Base-by-base conservation (phyloP, 2,888 invertebrate genomes). In the Caenorhabditis panamensis region DNA sequence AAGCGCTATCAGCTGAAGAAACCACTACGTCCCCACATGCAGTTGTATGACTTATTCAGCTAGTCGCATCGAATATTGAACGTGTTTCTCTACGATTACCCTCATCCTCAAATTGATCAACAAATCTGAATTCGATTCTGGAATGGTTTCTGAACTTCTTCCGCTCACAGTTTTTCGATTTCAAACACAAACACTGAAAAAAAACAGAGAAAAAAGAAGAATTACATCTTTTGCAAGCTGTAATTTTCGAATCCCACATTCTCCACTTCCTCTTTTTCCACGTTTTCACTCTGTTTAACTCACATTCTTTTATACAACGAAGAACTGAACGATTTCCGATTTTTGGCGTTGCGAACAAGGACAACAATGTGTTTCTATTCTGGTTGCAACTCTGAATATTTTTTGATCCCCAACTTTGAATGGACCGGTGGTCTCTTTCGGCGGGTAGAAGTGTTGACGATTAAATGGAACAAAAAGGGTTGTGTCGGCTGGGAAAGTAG, bases 211-310 rank as follows among this genome's bases (percentile, higher is more conserved):
- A 41, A 59, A 61, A 26, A 61, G 18, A 49, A 47, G 41, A 76
- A 67, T 68, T 63, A 68, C 68, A 63, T 63, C 62, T 49, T 47
- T 44, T 47, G 26, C 47, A 68, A 44, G 68, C 77, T 77, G 69
- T 77, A 77, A 77, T 77, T 77, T 77, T 63, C 54, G 63, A 68
- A 69, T 77, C 68, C 68, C 53, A 67, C 53, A 56, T 76, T 76
- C 62, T 41, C 54, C 31, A 44, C 11, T 44, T 54, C 61, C 28
- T 51, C 56, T 26, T 44, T 26, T 53, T 28, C 49, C 53, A 6
- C 26, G 18, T 66, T 73, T 58, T 75, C 66, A 59, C 73, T 63
- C 31, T 53, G 56, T 63, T 72, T 63, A 44, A 66, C 37, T 59
- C 51, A 16, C 62, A 56, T 36, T 63, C 36, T 18, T 28, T 22